phyloP scores from a whole-genome alignment of 1,140 invertebrate genomes.

The Drosophila novamexicana region DNA sequence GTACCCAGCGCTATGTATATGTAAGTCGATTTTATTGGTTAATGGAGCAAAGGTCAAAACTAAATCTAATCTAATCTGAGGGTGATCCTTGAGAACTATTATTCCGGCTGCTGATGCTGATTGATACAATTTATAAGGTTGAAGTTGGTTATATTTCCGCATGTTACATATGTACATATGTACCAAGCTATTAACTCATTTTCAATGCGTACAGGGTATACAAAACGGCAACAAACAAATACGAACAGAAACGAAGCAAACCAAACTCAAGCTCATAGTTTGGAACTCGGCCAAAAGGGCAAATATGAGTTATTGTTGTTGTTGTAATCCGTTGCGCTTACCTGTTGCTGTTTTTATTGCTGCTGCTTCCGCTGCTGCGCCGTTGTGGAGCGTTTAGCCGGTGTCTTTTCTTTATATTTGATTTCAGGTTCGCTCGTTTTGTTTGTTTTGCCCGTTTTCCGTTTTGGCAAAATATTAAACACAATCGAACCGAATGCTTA shows the following conservation, averaged over 20 bases:
- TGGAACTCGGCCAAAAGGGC: slow-evolving; percentile 11
- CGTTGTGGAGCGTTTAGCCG: slow-evolving; percentile 20
- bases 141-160: no score
- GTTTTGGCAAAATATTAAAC: slow-evolving; percentile 12
- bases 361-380: slow-evolving; percentile 24
- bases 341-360: slow-evolving; percentile 38
- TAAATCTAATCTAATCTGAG: no score
- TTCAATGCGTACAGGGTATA: neutral
- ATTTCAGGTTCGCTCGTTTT: slow-evolving; percentile 15
- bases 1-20: no score
- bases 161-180: no score
- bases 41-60: no score
- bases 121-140: no score
- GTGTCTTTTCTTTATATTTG: slow-evolving; percentile 11
- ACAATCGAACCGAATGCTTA: neutral
- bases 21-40: no score
- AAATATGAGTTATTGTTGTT: slow-evolving; percentile 17
- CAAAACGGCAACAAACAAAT: neutral
- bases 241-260: slow-evolving; percentile 24
- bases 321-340: slow-evolving; percentile 44
- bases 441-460: slow-evolving; percentile 2
- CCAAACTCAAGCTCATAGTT: slow-evolving; percentile 17
- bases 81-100: no score
- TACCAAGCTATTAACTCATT: no score
- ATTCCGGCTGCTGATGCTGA: no score